Evolutionary conservation across 2,888 invertebrate genomes (phyloP).

Genomic region (Gastracanthus pulcherrimus): DNA sequence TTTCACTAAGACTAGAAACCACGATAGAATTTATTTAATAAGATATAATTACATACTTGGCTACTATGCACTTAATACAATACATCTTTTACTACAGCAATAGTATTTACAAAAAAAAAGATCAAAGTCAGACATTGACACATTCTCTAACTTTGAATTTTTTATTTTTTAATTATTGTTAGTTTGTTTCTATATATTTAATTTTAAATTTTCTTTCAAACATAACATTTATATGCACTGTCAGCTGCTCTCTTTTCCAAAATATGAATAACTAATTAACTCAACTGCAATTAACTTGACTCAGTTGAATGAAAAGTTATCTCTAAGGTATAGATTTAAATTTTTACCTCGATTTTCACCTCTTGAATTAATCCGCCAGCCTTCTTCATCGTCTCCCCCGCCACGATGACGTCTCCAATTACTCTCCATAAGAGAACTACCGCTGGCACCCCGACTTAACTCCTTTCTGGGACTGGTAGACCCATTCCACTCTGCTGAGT

Average conservation of each 20-base stretch:
- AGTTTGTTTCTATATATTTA: too few species aligned
- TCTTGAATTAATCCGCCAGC: slow-evolving; percentile 78
- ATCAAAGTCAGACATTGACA: too few species aligned
- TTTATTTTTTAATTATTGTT: too few species aligned
- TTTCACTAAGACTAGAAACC: slow-evolving; percentile 63
- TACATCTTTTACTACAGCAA: too few species aligned
- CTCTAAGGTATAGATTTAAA: background rate
- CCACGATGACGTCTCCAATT: slow-evolving; percentile 79
- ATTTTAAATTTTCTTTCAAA: too few species aligned
- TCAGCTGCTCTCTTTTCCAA: too few species aligned
- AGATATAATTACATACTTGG: too few species aligned
- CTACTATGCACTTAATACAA: too few species aligned
- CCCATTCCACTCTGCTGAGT: slow-evolving; percentile 79
- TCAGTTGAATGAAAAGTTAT: background rate
- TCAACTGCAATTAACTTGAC: background rate
- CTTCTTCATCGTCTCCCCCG: slow-evolving; percentile 79
- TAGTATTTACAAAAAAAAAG: too few species aligned
- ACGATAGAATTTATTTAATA: slow-evolving; percentile 6
- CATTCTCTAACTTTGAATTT: too few species aligned
- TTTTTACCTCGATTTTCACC: slow-evolving; percentile 80
- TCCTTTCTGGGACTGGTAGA: slow-evolving; percentile 81
- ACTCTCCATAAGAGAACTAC: slow-evolving; percentile 75
- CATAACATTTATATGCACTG: too few species aligned
- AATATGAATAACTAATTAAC: too few species aligned
- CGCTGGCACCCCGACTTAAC: slow-evolving; percentile 75